Percentiles rank a stretch among this genome's conserved stretches.
phyloP scores from a whole-genome alignment of 2,113 vertebrate species.

The Mesocricetus auratus region DNA sequence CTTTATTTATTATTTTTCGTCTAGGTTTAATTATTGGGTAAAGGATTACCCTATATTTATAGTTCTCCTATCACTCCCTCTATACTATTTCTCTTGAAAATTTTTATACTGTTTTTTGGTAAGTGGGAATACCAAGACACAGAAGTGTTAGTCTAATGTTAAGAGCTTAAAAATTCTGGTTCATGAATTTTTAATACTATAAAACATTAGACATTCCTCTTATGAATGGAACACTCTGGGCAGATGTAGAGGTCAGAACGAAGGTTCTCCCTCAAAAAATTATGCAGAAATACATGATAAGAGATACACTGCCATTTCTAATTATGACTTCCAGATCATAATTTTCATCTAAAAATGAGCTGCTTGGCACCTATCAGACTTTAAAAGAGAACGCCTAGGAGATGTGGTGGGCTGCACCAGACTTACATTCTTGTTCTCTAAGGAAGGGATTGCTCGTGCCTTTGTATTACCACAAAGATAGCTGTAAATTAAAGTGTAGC shows the following conservation, averaged over 20 bases:
- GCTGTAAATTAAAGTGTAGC: not conserved
- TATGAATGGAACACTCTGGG: not conserved
- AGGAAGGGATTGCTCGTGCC: not conserved
- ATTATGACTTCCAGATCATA: not conserved
- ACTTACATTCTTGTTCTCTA: not conserved
- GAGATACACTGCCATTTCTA: not conserved
- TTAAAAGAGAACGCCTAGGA: not conserved
- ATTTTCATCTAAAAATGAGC: not conserved
- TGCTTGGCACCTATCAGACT: not conserved
- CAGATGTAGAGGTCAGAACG: not conserved
- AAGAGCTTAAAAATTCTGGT: slow-evolving; percentile 39
- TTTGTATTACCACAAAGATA: not conserved
- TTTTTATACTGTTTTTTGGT: not conserved
- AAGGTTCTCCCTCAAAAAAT: not conserved
- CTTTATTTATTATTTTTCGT: not conserved
- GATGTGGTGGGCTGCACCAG: no score
- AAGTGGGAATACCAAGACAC: not conserved
- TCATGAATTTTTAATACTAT: slow-evolving; percentile 10
- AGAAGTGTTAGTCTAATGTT: not conserved
- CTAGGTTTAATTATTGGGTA: not conserved
- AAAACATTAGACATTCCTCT: slow-evolving; percentile 24
- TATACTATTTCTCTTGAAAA: not conserved
- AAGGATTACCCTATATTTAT: not conserved
- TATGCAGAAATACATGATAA: not conserved
- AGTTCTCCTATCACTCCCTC: not conserved